These are phyloP conservation scores for Drosophila paranaensis DNA, from an alignment of 2,888 invertebrate genomes.

Conservation along the genomic window DNA sequence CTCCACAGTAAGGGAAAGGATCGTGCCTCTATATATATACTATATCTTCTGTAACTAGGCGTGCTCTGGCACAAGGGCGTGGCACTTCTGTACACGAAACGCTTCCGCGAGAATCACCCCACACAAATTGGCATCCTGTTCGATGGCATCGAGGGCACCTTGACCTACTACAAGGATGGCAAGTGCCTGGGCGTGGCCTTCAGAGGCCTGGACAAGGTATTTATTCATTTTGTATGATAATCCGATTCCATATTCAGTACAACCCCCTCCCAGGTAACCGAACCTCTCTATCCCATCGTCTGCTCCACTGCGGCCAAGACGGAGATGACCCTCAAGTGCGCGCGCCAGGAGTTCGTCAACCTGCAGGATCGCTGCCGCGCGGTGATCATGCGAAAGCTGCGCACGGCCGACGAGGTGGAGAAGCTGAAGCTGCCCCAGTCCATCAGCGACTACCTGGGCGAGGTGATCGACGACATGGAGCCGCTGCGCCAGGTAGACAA, in stretches of 20 bases:
- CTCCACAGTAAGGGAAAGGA: no score
- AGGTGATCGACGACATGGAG: slow-evolving; percentile 85
- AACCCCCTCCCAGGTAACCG: slow-evolving; percentile 83
- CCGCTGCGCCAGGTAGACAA: slow-evolving; percentile 84
- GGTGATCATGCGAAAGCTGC: slow-evolving; percentile 87
- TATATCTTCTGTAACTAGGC: slow-evolving; percentile 76
- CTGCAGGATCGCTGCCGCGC: slow-evolving; percentile 89
- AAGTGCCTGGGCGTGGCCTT: slow-evolving; percentile 90
- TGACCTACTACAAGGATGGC: slow-evolving; percentile 90
- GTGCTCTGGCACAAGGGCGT: slow-evolving; percentile 88
- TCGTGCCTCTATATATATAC: not conserved
- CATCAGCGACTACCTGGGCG: slow-evolving; percentile 87
- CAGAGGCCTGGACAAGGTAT: slow-evolving; percentile 86
- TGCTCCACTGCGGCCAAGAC: slow-evolving; percentile 91
- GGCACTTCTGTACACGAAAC: slow-evolving; percentile 88
- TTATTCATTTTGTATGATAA: no score
- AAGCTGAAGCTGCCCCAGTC: slow-evolving; percentile 87
- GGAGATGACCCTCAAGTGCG: slow-evolving; percentile 88
- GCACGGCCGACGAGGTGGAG: slow-evolving; percentile 85
- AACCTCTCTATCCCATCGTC: slow-evolving; percentile 89
- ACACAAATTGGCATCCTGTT: slow-evolving; percentile 89
- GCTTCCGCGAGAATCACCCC: slow-evolving; percentile 89
- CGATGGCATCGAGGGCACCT: slow-evolving; percentile 89
- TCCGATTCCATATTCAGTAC: not conserved
- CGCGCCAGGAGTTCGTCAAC: slow-evolving; percentile 88